phyloP scores from a whole-genome alignment of 2,888 invertebrate species.

The Gisinianus flammeolus region DNA sequence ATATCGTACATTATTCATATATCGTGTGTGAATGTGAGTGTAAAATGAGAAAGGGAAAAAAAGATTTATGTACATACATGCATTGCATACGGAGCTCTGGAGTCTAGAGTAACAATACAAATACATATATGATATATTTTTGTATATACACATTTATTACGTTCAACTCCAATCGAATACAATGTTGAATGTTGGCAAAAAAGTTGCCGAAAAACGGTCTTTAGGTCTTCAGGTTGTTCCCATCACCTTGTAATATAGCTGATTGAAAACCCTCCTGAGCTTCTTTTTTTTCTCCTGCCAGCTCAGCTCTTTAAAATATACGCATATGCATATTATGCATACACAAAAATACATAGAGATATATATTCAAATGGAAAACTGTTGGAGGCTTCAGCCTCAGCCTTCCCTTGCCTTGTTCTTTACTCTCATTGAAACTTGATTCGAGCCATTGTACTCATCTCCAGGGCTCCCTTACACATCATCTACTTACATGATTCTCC shows the following conservation, averaged over 20 bases:
- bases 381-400: conserved; percentile 12
- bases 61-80: too few relatives aligned
- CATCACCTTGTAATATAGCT: conserved; percentile 8
- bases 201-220: conserved; percentile 34
- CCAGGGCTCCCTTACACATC: conserved; percentile 7
- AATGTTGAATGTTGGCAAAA: conserved; percentile 40
- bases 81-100: neutral
- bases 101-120: too few relatives aligned
- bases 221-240: too few relatives aligned
- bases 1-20: neutral
- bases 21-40: too few relatives aligned
- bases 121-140: conserved; percentile 28
- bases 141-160: conserved; percentile 35
- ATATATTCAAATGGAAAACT: neutral
- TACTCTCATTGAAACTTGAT: conserved; percentile 40
- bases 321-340: too few relatives aligned
- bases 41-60: too few relatives aligned
- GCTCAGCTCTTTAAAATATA: too few relatives aligned
- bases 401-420: neutral
- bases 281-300: too few relatives aligned
- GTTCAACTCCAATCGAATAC: conserved; percentile 21
- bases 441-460: conserved; percentile 29
- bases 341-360: too few relatives aligned
- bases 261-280: too few relatives aligned
- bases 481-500: too few relatives aligned